Evolutionary conservation across 2,113 vertebrate genomes (phyloP).

Genomic region (Gymnorhina tibicen): DNA sequence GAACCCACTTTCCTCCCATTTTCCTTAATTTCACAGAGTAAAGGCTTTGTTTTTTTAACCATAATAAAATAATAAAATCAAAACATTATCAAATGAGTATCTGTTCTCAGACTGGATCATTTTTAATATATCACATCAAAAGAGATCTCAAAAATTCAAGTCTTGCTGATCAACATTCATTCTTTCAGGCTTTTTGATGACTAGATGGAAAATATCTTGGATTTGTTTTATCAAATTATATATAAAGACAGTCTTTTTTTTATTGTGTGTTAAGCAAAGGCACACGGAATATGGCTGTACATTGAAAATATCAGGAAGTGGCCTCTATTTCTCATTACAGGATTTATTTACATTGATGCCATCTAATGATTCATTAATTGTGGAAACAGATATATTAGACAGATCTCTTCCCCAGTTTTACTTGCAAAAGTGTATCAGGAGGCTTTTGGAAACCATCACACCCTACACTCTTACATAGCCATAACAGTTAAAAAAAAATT

Average conservation of each 20-base stretch:
- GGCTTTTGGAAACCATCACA: background rate
- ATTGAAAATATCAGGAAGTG: background rate
- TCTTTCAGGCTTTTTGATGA: background rate
- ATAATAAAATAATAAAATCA: background rate
- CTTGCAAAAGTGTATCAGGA: background rate
- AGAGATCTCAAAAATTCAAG: background rate
- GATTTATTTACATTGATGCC: background rate
- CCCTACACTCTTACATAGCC: background rate
- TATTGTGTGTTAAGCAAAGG: background rate
- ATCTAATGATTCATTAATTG: background rate
- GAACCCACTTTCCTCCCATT: background rate
- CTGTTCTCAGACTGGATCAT: background rate
- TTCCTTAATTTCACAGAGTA: conserved; percentile 32
- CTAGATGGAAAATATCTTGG: background rate
- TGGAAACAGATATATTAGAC: background rate
- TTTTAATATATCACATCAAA: background rate
- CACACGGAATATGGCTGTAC: background rate
- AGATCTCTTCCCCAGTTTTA: background rate
- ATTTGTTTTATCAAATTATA: background rate
- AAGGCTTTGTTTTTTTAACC: background rate
- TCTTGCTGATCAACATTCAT: background rate
- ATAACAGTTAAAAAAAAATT: background rate
- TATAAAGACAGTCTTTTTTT: background rate
- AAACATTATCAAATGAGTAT: background rate
- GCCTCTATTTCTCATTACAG: background rate